Evolutionary conservation across 1,140 invertebrate species (phyloP).

Genomic region (Palaemon carinicauda): DNA sequence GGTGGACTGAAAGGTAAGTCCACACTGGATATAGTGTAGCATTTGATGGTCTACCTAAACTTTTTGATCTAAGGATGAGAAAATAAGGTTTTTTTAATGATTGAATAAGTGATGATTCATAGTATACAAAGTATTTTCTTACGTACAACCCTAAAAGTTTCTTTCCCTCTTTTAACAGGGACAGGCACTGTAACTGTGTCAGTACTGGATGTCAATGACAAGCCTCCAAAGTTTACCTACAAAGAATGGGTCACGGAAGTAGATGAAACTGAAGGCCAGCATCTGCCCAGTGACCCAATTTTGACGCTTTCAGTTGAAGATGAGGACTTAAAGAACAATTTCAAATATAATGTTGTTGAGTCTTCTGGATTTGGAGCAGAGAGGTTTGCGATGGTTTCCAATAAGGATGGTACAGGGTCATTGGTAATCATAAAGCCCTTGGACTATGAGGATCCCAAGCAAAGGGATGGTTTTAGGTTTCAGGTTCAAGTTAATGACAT

Average conservation of each 20-base stretch:
- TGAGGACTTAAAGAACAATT: conserved; percentile 95
- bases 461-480: conserved; percentile 92
- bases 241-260: conserved; percentile 96
- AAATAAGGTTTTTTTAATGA: too few species aligned
- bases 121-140: neutral
- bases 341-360: conserved; percentile 94
- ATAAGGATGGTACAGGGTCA: conserved; percentile 93
- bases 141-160: neutral
- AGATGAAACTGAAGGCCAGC: conserved; percentile 94
- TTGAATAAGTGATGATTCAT: neutral
- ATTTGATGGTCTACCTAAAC: neutral
- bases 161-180: conserved; percentile 64
- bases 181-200: conserved; percentile 92
- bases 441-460: conserved; percentile 89
- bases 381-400: conserved; percentile 96
- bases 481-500: conserved; percentile 77
- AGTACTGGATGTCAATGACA: conserved; percentile 92
- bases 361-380: conserved; percentile 94
- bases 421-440: conserved; percentile 93
- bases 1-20: conserved; percentile 83
- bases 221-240: conserved; percentile 95
- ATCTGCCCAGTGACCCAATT: conserved; percentile 93
- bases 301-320: conserved; percentile 94
- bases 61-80: neutral
- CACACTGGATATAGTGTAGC: neutral